Evolutionary conservation across 2,113 vertebrate genomes (phyloP).

Genomic region (Dromas ardeola): DNA sequence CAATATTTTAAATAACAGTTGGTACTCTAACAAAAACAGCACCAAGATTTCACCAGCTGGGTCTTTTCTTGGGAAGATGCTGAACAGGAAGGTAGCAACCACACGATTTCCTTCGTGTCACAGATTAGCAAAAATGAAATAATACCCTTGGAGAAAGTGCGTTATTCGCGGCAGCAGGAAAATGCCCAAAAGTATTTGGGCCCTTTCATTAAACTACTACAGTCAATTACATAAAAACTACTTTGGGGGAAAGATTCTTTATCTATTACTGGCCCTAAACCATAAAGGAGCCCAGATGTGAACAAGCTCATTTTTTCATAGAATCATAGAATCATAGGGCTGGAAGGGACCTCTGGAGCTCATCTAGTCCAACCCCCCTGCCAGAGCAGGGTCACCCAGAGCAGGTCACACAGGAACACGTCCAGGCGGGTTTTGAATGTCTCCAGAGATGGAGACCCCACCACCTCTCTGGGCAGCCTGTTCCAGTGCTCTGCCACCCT

Average conservation of each 20-base stretch:
- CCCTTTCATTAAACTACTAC: background rate
- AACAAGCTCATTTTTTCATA: background rate
- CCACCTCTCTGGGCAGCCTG: too few species aligned
- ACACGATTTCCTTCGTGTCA: background rate
- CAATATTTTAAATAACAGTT: background rate
- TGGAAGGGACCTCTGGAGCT: too few species aligned
- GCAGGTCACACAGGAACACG: too few species aligned
- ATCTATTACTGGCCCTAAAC: background rate
- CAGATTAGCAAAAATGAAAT: background rate
- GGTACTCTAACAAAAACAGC: background rate
- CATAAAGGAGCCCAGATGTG: background rate
- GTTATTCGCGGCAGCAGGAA: background rate
- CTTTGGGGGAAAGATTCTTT: background rate
- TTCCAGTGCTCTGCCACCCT: too few species aligned
- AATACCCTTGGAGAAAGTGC: background rate
- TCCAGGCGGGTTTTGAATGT: too few species aligned
- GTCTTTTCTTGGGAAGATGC: background rate
- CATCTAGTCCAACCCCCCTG: too few species aligned
- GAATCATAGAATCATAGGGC: too few species aligned
- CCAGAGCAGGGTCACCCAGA: too few species aligned
- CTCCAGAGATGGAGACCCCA: too few species aligned
- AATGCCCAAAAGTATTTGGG: background rate
- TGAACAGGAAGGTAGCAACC: background rate
- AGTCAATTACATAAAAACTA: background rate
- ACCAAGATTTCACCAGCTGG: background rate